Evolutionary conservation across 1,140 invertebrate genomes (phyloP), one percentile per base, ranked within the genome.

Genomic region (Eriocheir sinensis): DNA sequence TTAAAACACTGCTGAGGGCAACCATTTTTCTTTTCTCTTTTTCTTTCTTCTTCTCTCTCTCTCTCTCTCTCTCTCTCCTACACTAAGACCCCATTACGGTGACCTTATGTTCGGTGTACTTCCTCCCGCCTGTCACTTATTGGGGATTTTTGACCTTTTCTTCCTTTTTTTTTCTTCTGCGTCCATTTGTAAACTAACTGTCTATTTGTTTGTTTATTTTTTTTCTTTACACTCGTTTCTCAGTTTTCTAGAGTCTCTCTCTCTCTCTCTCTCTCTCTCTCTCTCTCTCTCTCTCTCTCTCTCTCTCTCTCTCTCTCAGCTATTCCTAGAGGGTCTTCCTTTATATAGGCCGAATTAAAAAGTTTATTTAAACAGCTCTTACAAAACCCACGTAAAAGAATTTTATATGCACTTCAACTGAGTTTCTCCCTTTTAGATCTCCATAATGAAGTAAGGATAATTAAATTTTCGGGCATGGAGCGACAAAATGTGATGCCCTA

Each of bases 201-300:
- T 72, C 60, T 72, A 27, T 72, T n/a, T 72, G 6, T 72, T 8
- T 72, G 6, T 72, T 9, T n/a, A n/a, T n/a, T 53, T 53, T 53
- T 53, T 53, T 53, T 53, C 44, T 15, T 15, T 48, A 15, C 27
- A 2, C 9, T 72, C 60, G 27, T n/a, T 72, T 48, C 15, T 48
- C 15, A n/a, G n/a, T n/a, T n/a, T n/a, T 48, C 15, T 48, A 6
- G 44, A 15, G 4, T 48, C 4, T 48, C 44, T 48, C 44, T 48
- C 60, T 72, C 60, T 72, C 60, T 53, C 60, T 72, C 60, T 72
- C 60, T 72, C 60, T 72, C 60, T 72, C 60, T 72, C 60, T 72
- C 60, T 72, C 60, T 72, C 4, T 72, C 60, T 72, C 60, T 72
- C 60, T 72, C 60, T 72, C 60, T 72, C 60, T 72, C 60, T 72